Conservation (phyloP, 2,888 invertebrate species). For the Iselma pallidipennis region DNA sequence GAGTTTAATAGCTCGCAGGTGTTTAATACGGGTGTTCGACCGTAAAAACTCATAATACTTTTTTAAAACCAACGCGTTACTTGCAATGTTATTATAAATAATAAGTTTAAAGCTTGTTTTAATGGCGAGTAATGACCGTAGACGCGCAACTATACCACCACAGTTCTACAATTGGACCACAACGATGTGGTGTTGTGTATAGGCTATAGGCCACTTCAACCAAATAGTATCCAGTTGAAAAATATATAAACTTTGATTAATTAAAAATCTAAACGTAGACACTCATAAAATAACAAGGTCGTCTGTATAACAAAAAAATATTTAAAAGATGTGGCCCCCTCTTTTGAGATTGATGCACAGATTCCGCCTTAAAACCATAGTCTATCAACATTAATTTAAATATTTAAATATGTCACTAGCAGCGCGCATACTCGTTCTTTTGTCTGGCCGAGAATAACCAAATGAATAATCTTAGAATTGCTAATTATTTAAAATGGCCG, state of each 20-base stretch:
- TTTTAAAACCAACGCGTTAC: conserved; percentile 47
- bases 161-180: conserved; percentile 11
- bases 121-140: conserved; percentile 35
- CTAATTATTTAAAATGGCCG: conserved; percentile 51
- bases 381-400: conserved; percentile 47
- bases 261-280: conserved; percentile 4
- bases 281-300: conserved; percentile 13
- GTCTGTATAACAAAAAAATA: too few relatives aligned
- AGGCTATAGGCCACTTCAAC: too few relatives aligned
- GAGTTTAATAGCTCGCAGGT: conserved; percentile 44
- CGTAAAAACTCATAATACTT: conserved; percentile 47
- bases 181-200: not conserved
- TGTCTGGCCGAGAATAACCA: conserved; percentile 51
- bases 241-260: too few relatives aligned
- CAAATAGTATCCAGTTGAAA: too few relatives aligned
- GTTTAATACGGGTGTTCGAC: conserved; percentile 42
- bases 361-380: conserved; percentile 26
- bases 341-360: conserved; percentile 32
- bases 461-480: conserved; percentile 54
- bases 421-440: conserved; percentile 45
- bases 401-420: conserved; percentile 52
- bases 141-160: conserved; percentile 34
- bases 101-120: conserved; percentile 42
- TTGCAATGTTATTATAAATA: conserved; percentile 48
- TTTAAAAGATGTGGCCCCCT: too few relatives aligned